A percentile compares a stretch with the other conserved stretches of the same genome.
Evolutionary conservation across 2,888 invertebrate genomes (phyloP).

Genomic region (Pyralis farinalis): DNA sequence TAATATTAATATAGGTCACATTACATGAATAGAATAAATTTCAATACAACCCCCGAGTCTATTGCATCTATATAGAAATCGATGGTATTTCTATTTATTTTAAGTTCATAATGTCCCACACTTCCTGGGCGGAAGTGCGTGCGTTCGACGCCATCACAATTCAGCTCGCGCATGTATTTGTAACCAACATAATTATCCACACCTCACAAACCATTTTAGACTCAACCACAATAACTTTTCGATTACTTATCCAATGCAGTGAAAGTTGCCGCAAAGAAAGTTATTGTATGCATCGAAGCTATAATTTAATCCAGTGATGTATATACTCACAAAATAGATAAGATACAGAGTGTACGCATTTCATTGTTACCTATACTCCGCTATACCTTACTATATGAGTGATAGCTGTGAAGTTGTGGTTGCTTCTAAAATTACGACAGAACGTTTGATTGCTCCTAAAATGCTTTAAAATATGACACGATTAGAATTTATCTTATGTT

Average conservation of each 20-base stretch:
- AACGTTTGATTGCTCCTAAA: too few species aligned
- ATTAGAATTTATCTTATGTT: too few species aligned
- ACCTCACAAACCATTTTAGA: conserved; percentile 24
- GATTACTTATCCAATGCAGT: conserved; percentile 31
- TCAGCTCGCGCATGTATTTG: conserved; percentile 19
- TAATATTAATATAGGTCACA: too few species aligned
- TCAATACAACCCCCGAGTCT: too few species aligned
- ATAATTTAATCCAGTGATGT: conserved; percentile 56
- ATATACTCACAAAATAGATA: conserved; percentile 22
- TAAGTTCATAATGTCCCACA: conserved; percentile 24
- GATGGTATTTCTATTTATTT: background rate
- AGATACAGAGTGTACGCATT: too few species aligned
- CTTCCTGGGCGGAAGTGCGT: conserved; percentile 51
- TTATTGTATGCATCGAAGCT: conserved; percentile 34
- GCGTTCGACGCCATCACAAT: conserved; percentile 48
- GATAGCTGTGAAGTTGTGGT: too few species aligned
- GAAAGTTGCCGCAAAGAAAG: conserved; percentile 62
- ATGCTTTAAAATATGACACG: too few species aligned
- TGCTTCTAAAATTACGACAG: too few species aligned
- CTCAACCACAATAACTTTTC: conserved; percentile 22
- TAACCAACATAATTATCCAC: conserved; percentile 26
- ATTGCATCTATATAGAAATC: background rate
- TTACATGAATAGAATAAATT: too few species aligned
- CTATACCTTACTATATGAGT: too few species aligned
- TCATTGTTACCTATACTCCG: too few species aligned